Evolutionary conservation across 2,113 vertebrate species (phyloP), one percentile per base, ranked within the genome.

Genomic region (Sialia sialis): DNA sequence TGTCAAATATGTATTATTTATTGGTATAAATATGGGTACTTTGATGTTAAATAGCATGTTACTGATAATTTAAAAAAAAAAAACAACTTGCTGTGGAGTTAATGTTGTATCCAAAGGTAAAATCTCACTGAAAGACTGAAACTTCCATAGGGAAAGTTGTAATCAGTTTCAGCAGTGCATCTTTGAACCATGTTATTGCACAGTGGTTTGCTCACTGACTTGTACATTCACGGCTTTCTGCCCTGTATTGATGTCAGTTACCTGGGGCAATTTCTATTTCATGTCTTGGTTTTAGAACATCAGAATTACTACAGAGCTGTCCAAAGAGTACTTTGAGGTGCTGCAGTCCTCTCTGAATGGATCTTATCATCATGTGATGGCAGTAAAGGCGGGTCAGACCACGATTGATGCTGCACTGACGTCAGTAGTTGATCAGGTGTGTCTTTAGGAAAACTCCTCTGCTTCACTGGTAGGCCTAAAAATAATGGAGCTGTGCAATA

Each of bases 261-360:
- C 48, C 38, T 55, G 32, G 55, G 63, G 10, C 58, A 69, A 87
- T 73, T 73, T 18, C 34, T 80, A 1, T 78, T 36, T 22, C 3
- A 44, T 46, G 4, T 72, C 60, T 23, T 21, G 87, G 41, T 95
- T 98, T 79, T 96, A 99, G 99, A 99, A 98, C 96, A 97, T 99
- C 76, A 97, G 98, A 73, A 99, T 99, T 52, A 95, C 97, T 52
- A 90, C 98, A 1, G 52, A 64, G 36, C 98, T 99, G 75, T 98
- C 98, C 26, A 44, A 32, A 3, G 98, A 98, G 52, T 98, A 98
- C 94, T 99, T 99, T 91, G 97, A 98, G 88, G 96, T 99, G 52
- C 90, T 99, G 74, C 90, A 98, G 9, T 99, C 99, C 4, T 99
- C 99, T 74, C 55, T 98, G 90, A 99, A 99, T 58, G 99, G 99